These are phyloP conservation scores for Pammene fasciana DNA, from an alignment of 2,888 invertebrate species.

Conservation along the genomic window DNA sequence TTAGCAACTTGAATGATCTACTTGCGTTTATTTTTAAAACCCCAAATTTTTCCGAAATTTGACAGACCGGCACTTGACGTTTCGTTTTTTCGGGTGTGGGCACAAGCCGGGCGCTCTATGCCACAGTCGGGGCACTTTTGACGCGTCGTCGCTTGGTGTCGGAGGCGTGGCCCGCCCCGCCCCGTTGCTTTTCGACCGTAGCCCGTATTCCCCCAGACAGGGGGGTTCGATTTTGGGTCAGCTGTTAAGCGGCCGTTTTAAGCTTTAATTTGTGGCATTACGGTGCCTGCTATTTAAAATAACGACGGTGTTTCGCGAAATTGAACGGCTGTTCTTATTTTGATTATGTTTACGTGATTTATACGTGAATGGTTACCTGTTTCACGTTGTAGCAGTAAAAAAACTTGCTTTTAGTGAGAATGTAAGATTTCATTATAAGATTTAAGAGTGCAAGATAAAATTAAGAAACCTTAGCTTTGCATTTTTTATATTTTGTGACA, in stretches of 20 bases:
- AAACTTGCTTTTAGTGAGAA: no score
- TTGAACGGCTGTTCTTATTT: slow-evolving; percentile 69
- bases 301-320: slow-evolving; percentile 70
- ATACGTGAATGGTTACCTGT: no score
- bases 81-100: slow-evolving; percentile 45
- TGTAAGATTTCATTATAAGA: no score
- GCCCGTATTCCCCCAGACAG: slow-evolving; percentile 55
- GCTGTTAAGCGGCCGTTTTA: slow-evolving; percentile 83
- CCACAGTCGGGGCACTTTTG: slow-evolving; percentile 76
- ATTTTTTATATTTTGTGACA: no score
- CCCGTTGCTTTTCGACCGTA: slow-evolving; percentile 74
- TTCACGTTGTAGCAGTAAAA: no score
- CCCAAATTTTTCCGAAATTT: slow-evolving; percentile 41
- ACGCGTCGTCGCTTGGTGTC: slow-evolving; percentile 66
- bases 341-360: slow-evolving; percentile 39
- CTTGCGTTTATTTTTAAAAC: slow-evolving; percentile 17
- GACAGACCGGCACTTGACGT: slow-evolving; percentile 39
- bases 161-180: slow-evolving; percentile 78
- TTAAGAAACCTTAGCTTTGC: no score
- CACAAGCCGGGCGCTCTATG: slow-evolving; percentile 65
- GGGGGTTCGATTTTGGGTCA: slow-evolving; percentile 82
- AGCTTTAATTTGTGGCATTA: slow-evolving; percentile 84
- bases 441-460: no score
- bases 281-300: slow-evolving; percentile 75
- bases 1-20: not conserved